These are phyloP conservation scores for Eupithecia vulgata DNA, from an alignment of 2,888 invertebrate genomes.

Conservation along the genomic window DNA sequence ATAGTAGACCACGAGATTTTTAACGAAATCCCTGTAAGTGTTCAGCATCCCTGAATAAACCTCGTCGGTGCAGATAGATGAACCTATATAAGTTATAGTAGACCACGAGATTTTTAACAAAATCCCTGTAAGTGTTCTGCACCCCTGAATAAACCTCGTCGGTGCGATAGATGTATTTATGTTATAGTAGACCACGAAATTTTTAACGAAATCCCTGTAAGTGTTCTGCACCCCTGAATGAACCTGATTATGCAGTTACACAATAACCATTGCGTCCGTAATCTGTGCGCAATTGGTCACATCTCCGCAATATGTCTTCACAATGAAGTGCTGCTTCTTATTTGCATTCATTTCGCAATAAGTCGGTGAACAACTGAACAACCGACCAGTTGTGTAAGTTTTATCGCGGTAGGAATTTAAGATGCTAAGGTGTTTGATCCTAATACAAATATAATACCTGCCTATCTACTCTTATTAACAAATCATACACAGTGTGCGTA, in stretches of 20 bases:
- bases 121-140: not conserved
- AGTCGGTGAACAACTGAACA: constrained; percentile 10
- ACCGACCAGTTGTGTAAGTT: not conserved
- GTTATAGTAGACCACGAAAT: not conserved
- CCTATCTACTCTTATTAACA: not conserved
- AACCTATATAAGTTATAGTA: too few relatives aligned
- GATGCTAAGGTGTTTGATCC: not conserved
- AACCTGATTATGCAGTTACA: not conserved
- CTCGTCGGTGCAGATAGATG: too few relatives aligned
- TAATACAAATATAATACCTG: not conserved
- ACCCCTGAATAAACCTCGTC: not conserved
- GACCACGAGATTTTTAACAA: not conserved
- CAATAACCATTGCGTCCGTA: constrained; percentile 12
- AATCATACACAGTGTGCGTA: not conserved
- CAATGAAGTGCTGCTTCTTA: constrained; percentile 23
- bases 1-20: too few relatives aligned
- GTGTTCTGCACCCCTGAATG: not conserved
- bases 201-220: not conserved
- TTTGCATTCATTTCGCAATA: constrained; percentile 20
- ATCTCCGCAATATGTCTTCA: constrained; percentile 22
- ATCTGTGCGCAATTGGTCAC: constrained; percentile 20
- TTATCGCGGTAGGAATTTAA: not conserved
- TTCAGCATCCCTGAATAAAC: too few relatives aligned
- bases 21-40: too few relatives aligned
- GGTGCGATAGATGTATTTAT: too few relatives aligned